Evolutionary conservation across 1,140 invertebrate species (phyloP).

Genomic region (Aphaenogaster ashmeadi): DNA sequence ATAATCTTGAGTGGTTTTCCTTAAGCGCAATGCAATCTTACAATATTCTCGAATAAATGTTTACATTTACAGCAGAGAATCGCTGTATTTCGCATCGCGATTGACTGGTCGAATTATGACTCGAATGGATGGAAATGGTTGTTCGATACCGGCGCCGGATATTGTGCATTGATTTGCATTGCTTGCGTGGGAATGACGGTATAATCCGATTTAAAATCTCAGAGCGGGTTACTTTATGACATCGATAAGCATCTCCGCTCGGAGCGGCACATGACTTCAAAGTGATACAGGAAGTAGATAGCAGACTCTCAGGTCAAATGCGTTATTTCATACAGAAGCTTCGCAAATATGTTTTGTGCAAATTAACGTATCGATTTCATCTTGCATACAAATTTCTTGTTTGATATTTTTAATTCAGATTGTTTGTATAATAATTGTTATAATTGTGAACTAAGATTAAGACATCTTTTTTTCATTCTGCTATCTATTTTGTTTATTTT

Average conservation of each 20-base stretch:
- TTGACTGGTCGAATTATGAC: conserved; percentile 21
- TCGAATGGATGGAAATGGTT: conserved; percentile 19
- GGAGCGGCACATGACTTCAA: conserved; percentile 13
- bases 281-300: conserved; percentile 23
- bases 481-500: neutral
- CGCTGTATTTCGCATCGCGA: neutral
- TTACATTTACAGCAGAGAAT: neutral
- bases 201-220: conserved; percentile 51
- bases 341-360: neutral
- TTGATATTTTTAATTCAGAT: neutral
- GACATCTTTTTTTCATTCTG: neutral
- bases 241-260: conserved; percentile 41
- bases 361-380: neutral
- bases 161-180: conserved; percentile 8
- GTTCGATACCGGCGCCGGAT: neutral
- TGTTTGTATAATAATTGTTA: neutral
- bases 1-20: neutral
- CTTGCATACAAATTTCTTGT: neutral
- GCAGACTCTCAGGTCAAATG: conserved; percentile 7
- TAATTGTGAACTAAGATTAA: neutral
- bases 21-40: neutral
- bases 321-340: conserved; percentile 6
- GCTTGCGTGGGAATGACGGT: conserved; percentile 33
- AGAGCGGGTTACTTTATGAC: conserved; percentile 37
- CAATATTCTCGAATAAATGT: conserved; percentile 10